Evolutionary conservation across 2,113 vertebrate species (phyloP), one percentile per base, ranked within the genome.

Genomic region (Chaetops frenatus): DNA sequence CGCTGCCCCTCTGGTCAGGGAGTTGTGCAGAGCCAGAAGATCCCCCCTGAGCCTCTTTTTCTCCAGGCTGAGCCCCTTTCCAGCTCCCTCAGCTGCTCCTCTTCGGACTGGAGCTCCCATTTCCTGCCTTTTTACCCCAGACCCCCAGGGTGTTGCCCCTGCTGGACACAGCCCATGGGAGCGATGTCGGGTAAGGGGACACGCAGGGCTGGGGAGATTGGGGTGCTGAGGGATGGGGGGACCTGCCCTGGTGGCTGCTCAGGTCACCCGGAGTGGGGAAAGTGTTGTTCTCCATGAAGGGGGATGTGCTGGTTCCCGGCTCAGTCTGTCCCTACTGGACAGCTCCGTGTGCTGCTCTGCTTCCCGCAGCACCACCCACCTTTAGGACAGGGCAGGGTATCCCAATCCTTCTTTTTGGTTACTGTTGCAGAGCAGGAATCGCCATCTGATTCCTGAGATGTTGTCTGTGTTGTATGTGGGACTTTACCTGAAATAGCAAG

Each of bases 221-320:
- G 1, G 13, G 8, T 6, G 50, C 28, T 9, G 29, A 42, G 23
- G 51, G 57, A 77, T 9, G 6, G 21, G 40, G 27, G 15, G 35
- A 7, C 35, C 54, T 64, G 58, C 28, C 58, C 47, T 15, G 50
- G 8, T 7, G 54, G 61, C 28, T 2, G 2, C 62, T 57, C 7
- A 6, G 35, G 20, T 29, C 29, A n/a, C 17, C 31, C 0, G 1
- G 9, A 3, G 8, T 6, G 7, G 58, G 36, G n/a, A 36, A 47
- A 12, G 2, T 1, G 27, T 12, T 31, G 33, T 27, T 72, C 10
- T 61, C n/a, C 9, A 0, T 6, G 33, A 12, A 17, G 45, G 40
- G 15, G 42, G 48, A 21, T 60, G 29, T 72, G 69, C 33, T 58
- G 12, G 44, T 27, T 60, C 56, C 17, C 23, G 4, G 33, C 35